Conservation (phyloP, 2,888 invertebrate species). For the Hecatera dysodea region DNA sequence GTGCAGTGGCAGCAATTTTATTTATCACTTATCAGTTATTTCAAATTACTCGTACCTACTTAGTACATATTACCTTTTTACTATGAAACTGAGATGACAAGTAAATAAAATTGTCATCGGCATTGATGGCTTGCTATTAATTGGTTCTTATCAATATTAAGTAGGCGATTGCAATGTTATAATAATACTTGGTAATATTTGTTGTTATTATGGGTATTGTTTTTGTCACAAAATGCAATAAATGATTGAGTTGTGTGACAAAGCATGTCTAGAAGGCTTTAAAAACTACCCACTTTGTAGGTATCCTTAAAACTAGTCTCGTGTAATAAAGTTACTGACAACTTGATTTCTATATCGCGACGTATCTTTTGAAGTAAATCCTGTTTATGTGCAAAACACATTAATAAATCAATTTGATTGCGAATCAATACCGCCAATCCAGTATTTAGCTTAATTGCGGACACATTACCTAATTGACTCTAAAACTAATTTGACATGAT, state of each 20-base stretch:
- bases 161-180: neutral
- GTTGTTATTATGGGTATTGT: no score
- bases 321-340: neutral
- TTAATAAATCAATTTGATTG: conserved; percentile 49
- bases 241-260: neutral
- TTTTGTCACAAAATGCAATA: no score
- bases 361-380: conserved; percentile 2
- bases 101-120: neutral
- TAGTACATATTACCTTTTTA: neutral
- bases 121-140: neutral
- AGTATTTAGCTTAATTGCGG: conserved; percentile 44
- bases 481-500: conserved; percentile 54
- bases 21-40: neutral
- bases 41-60: neutral
- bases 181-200: neutral
- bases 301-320: neutral
- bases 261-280: neutral
- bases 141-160: neutral
- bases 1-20: neutral
- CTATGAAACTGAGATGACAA: conserved; percentile 1
- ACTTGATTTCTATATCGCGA: neutral
- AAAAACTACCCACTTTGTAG: neutral
- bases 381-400: conserved; percentile 21
- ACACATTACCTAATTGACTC: conserved; percentile 46
- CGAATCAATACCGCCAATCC: conserved; percentile 49